Evolutionary conservation across 53 echinoderm and acorn worm genomes (phyloP), one percentile per base, ranked within the genome.

Genomic region (Mesocentrotus franciscanus): DNA sequence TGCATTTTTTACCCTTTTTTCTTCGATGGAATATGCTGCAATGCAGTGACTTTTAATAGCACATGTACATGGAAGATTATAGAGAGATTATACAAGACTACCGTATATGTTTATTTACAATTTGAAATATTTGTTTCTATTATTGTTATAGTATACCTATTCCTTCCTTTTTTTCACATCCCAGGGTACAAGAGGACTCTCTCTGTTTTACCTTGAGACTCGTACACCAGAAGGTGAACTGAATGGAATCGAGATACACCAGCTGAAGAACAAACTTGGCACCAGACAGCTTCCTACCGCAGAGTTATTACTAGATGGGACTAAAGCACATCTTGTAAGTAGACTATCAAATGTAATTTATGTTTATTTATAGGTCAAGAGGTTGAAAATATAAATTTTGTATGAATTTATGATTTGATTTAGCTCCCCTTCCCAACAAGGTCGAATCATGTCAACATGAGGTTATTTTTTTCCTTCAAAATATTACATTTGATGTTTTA

Each of bases 211-310:
- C 78, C 42, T 98, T 91, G 99, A 98, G 60, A 97, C 97, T 16
- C 97, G 94, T 84, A 95, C 93, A 72, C 78, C 78, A 81, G 97
- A 97, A 57, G 97, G 97, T n/a, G 66, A 58, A 58, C 95, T 97
- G 71, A 98, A 98, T 92, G 97, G 97, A 32, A 98, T 98, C 0
- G 97, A 98, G 92, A 95, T 98, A 42, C 99, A 98, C 89, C 97
- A 83, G 56, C 83, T 98, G 39, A 98, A 98, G 90, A 78, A 97
- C 92, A 98, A 98, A 90, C 97, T 98, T n/a, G 99, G 99, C 16
- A 98, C 99, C 90, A 95, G 97, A 18, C 99, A 98, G 76, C 91
- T 98, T 9, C 99, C 99, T 9, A 98, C 97, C 9, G 99, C 99
- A 59, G 99, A 98, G 81, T 60, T 98, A 57, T 94, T 98, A 24